Conservation (phyloP, 2,888 invertebrate species). For the Diarsia rubi region DNA sequence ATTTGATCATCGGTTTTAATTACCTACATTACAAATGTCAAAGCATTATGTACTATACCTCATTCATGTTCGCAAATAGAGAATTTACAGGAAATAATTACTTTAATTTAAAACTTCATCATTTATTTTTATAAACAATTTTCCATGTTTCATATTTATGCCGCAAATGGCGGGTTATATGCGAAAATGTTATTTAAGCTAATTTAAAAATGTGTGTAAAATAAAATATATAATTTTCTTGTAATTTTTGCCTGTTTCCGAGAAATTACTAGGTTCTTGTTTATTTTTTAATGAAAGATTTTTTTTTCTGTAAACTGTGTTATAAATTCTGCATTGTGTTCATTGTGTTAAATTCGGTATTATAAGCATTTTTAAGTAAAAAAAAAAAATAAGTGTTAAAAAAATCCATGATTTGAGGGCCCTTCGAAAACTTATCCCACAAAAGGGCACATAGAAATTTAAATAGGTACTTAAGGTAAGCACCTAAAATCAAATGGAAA, state of each 20-base stretch:
- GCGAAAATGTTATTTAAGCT: background rate
- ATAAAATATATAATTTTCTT: background rate
- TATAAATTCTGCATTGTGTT: too few relatives aligned
- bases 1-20: conserved; percentile 11
- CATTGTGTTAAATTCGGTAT: too few relatives aligned
- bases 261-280: background rate
- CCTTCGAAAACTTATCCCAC: background rate
- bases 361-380: too few relatives aligned
- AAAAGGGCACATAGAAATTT: background rate
- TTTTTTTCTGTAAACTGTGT: too few relatives aligned
- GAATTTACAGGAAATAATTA: background rate
- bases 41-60: background rate
- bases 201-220: background rate
- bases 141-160: background rate
- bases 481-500: conserved; percentile 22
- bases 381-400: background rate
- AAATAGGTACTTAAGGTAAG: background rate
- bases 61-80: background rate
- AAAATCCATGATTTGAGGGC: background rate
- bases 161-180: background rate
- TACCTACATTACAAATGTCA: background rate
- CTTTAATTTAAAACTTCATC: conserved; percentile 1
- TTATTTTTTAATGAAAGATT: background rate
- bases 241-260: background rate
- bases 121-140: background rate